These are phyloP conservation scores for Yponomeuta plumbellus DNA, from an alignment of 2,888 invertebrate species.

Conservation along the genomic window DNA sequence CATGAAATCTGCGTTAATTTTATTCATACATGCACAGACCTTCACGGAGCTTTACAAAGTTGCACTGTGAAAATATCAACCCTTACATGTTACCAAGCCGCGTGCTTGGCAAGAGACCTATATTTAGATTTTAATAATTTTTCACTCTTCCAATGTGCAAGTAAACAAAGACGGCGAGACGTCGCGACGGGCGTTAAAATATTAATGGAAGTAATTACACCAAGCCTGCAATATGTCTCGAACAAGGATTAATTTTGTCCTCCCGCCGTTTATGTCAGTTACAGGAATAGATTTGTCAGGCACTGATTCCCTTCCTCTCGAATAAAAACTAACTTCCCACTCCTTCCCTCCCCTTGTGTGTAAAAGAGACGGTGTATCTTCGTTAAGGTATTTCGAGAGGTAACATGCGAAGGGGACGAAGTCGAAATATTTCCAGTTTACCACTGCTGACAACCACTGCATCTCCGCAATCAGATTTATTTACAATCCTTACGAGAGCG, in stretches of 20 bases:
- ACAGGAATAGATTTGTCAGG: slow-evolving; percentile 58
- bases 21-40: too few relatives aligned
- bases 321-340: background rate
- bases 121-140: background rate
- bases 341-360: background rate
- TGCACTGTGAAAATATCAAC: too few relatives aligned
- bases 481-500: slow-evolving; percentile 54
- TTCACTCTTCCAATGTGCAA: background rate
- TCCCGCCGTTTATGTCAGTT: slow-evolving; percentile 44
- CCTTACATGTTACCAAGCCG: too few relatives aligned
- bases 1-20: too few relatives aligned
- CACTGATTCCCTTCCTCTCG: slow-evolving; percentile 1
- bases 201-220: slow-evolving; percentile 63
- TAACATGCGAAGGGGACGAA: slow-evolving; percentile 21
- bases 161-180: slow-evolving; percentile 32
- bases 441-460: slow-evolving; percentile 42
- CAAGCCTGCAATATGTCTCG: slow-evolving; percentile 47
- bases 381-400: background rate
- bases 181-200: slow-evolving; percentile 45
- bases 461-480: slow-evolving; percentile 53
- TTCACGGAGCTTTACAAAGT: too few relatives aligned
- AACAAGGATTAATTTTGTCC: slow-evolving; percentile 40
- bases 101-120: background rate
- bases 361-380: background rate
- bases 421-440: slow-evolving; percentile 67